Conservation (phyloP, 2,888 invertebrate species). For the Conops quadrifasciatus region DNA sequence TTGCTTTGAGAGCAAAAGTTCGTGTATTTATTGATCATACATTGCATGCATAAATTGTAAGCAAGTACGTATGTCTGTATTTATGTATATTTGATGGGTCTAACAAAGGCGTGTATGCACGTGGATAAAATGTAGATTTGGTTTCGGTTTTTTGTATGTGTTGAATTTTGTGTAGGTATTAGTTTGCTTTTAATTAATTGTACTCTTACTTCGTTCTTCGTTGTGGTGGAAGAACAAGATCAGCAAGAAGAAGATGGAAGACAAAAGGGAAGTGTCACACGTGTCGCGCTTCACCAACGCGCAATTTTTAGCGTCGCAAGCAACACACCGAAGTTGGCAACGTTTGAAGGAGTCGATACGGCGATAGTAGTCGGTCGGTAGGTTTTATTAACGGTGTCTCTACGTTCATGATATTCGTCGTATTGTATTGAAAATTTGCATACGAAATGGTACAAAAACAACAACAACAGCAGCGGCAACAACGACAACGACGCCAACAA, state of each 20-base stretch:
- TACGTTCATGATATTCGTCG: too few relatives aligned
- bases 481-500: background rate
- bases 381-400: too few relatives aligned
- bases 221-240: too few relatives aligned
- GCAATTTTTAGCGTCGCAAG: background rate
- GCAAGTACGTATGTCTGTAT: too few relatives aligned
- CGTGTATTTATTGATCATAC: background rate
- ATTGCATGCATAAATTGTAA: too few relatives aligned
- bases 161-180: background rate
- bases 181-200: constrained; percentile 5
- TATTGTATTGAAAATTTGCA: too few relatives aligned
- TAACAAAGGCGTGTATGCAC: too few relatives aligned
- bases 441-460: too few relatives aligned
- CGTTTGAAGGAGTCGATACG: too few relatives aligned
- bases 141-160: background rate
- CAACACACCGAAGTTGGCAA: background rate
- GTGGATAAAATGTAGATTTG: background rate
- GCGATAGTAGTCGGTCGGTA: too few relatives aligned
- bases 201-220: background rate
- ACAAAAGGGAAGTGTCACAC: background rate
- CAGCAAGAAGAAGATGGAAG: background rate
- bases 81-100: background rate
- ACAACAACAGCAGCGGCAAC: background rate
- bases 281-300: background rate
- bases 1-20: background rate